Base-by-base conservation (phyloP, 2,888 invertebrate species). In the Nineta flava region DNA sequence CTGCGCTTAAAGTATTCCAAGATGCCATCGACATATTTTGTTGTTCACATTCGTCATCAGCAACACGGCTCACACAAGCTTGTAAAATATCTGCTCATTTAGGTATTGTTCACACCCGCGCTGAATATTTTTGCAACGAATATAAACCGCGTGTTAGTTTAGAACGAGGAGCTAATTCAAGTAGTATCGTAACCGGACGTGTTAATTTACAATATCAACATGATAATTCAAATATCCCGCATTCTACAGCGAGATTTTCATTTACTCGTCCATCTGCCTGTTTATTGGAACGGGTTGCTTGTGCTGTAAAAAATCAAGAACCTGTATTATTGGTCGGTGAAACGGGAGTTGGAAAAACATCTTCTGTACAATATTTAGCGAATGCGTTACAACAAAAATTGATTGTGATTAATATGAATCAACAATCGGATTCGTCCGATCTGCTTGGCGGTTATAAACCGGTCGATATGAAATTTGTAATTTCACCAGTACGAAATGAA, bases 311-410 rank as follows among this genome's bases (percentile, higher is more conserved):
- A 1, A 76, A 84, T 47, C 79, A 79, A 46, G 97, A 99, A 63
- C 92, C 97, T 0, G 87, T 96, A 1, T 69, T 99, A 5, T 70
- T 99, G 6, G 95, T 97, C 0, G 99, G 99, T 26, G 99, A 99
- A 70, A 99, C 99, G 0, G 99, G 99, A 45, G 95, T 94, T 0
- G 99, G 99, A 1, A 99, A 99, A 72, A 99, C 99, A 0, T 90
- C 93, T 1, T 81, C 88, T 0, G 80, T 99, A 1, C 97, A 97
- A 63, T 92, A 87, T 66, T 70, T 97, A 49, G 90, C 96, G 0
- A 76, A 81, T 53, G 80, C 83, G 55, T 79, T 88, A 0, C 85
- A 88, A 0, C 84, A 88, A 56, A 87, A 83, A 61, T 71, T 99
- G 31, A 74, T 87, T 31, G 96, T 97, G 1, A 87, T 99, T 19